Evolutionary conservation across 2,797 vertebrate genomes (phyloP).

Genomic region (Dendrocincla fuliginosa): DNA sequence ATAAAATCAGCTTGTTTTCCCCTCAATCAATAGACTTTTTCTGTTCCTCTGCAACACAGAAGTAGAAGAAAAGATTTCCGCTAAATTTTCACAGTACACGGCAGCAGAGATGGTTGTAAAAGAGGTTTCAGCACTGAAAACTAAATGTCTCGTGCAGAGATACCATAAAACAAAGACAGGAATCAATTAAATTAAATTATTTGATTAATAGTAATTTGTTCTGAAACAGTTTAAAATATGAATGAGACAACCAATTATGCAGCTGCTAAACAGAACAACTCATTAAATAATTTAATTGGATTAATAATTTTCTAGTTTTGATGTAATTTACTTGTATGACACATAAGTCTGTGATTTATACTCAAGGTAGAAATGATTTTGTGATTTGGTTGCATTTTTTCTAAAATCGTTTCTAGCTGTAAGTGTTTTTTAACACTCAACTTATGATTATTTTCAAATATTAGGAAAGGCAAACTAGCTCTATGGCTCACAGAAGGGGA

Average conservation of each 20-base stretch:
- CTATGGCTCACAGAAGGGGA: not conserved
- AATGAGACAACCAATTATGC: constrained; percentile 50
- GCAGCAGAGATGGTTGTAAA: not conserved
- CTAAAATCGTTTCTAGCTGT: not conserved
- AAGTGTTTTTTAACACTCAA: not conserved
- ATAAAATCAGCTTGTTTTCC: not conserved
- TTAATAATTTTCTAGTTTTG: constrained; percentile 48
- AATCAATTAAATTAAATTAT: constrained; percentile 45
- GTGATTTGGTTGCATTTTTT: constrained; percentile 3
- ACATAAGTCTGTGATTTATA: not conserved
- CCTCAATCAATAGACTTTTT: not conserved
- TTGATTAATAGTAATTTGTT: constrained; percentile 47
- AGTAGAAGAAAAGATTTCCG: not conserved
- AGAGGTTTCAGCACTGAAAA: not conserved
- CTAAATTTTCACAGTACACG: not conserved
- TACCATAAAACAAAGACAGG: not conserved
- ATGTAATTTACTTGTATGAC: constrained; percentile 8
- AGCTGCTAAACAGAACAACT: constrained; percentile 60
- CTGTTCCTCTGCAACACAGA: not conserved
- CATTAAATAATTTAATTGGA: constrained; percentile 67
- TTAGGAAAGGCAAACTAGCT: not conserved
- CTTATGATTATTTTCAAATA: not conserved
- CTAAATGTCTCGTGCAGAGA: not conserved
- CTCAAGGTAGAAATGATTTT: not conserved
- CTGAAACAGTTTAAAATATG: constrained; percentile 59